Base-by-base conservation (phyloP, 2,113 vertebrate genomes). In the Hydrochoerus hydrochaeris region DNA sequence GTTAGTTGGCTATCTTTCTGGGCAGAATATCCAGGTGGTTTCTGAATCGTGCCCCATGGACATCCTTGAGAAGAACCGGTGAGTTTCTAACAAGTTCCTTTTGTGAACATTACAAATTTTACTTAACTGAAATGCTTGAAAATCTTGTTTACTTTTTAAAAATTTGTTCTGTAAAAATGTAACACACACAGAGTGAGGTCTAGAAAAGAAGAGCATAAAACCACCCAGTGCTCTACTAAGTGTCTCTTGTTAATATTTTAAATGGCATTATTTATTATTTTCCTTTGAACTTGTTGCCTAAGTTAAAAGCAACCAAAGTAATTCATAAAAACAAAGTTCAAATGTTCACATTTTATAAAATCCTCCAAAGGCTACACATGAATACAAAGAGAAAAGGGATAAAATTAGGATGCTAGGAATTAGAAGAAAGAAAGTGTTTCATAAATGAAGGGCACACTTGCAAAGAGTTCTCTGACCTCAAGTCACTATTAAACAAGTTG, bases 141-240 rank as follows among this genome's bases (percentile, higher is more conserved):
- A 95, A 93, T 28, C 9, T 77, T 89, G 57, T 77, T 87, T 85
- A 73, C 22, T 91, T 86, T 73, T 7, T 38, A 69, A 82, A 95
- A 6, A 85, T 77, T 77, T 83, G 7, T 83, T 54, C 57, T 85
- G 57, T 52, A 54, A 80, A 52, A 52, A 84, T 81, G 24, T 12
- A 88, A 78, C 32, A 19, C 12, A 63, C 35, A 0, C 20, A 38
- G 3, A 82, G 32, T 84, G 0, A 73, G 44, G 91, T 94, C 95
- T 91, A 91, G 80, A 73, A 94, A 93, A 97, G 13, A 86, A 89
- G 38, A 88, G 89, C 84, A 94, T 86, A 75, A 94, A 96, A 62
- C 49, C 30, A 41, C 3, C 12, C 16, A 87, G 62, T 89, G 65
- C 57, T 88, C 11, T 62, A 77, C 28, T 78, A 12, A 46, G 12